phyloP scores from a whole-genome alignment of 2,888 invertebrate genomes.

The Neoitamus cyanurus region DNA sequence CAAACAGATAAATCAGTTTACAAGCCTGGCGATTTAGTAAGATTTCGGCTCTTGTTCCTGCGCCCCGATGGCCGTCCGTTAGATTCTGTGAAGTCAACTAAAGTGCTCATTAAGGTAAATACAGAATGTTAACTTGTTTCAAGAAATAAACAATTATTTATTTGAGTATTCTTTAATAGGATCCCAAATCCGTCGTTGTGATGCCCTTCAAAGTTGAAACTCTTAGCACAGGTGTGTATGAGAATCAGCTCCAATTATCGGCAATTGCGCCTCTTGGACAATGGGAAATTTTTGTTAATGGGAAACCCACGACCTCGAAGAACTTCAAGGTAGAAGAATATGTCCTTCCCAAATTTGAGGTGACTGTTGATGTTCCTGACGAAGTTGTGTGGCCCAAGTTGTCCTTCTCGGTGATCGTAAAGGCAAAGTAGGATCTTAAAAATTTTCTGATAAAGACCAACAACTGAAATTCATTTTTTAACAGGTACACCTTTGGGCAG shows the following conservation, averaged over 20 bases:
- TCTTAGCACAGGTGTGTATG: constrained; percentile 77
- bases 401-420: constrained; percentile 78
- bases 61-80: constrained; percentile 77
- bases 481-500: constrained; percentile 85
- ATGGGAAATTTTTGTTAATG: constrained; percentile 74
- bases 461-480: neutral
- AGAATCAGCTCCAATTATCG: constrained; percentile 78
- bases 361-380: constrained; percentile 80
- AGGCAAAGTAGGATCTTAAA: constrained; percentile 75
- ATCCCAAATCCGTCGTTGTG: constrained; percentile 78
- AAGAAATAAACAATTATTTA: no score
- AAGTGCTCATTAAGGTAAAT: constrained; percentile 57
- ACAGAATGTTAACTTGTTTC: neutral
- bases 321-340: constrained; percentile 80
- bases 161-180: no score
- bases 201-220: constrained; percentile 70
- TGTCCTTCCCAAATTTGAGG: constrained; percentile 89
- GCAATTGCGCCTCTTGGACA: constrained; percentile 83
- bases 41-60: constrained; percentile 78
- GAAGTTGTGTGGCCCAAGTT: constrained; percentile 84
- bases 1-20: constrained; percentile 94
- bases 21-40: constrained; percentile 84
- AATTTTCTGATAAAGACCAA: neutral
- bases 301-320: constrained; percentile 66
- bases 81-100: constrained; percentile 59